These are phyloP conservation scores for Sarcophaga caerulescens DNA, from an alignment of 2,888 invertebrate genomes.

Conservation along the genomic window DNA sequence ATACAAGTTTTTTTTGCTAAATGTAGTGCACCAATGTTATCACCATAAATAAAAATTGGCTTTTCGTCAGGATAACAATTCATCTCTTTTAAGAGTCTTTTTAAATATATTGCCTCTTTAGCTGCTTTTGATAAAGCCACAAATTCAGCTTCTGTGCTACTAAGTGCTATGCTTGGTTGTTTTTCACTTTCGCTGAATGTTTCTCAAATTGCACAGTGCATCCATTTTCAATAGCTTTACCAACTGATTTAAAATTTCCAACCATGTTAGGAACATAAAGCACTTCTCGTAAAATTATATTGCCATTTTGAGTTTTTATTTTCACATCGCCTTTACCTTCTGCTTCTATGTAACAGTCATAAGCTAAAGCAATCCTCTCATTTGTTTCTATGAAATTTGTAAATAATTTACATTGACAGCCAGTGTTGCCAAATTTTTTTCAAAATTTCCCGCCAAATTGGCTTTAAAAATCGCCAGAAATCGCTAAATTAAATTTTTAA, in stretches of 20 bases:
- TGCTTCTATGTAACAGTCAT: too few relatives aligned
- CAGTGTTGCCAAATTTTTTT: too few relatives aligned
- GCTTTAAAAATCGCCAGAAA: too few relatives aligned
- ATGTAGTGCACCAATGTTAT: too few relatives aligned
- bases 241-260: constrained; percentile 59
- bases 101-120: neutral
- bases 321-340: too few relatives aligned
- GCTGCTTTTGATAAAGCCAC: neutral
- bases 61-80: neutral
- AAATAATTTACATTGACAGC: too few relatives aligned
- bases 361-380: too few relatives aligned
- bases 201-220: constrained; percentile 39
- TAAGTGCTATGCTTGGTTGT: constrained; percentile 4
- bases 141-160: neutral
- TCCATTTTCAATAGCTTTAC: constrained; percentile 45
- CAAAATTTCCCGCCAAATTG: too few relatives aligned
- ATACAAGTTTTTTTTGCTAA: too few relatives aligned
- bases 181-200: constrained; percentile 24
- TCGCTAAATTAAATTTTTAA: too few relatives aligned
- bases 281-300: constrained; percentile 39
- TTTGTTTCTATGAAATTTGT: too few relatives aligned
- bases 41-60: too few relatives aligned
- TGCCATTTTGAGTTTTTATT: neutral
- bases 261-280: constrained; percentile 50
- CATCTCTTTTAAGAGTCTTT: neutral